Percentiles rank a stretch among this genome's conserved stretches.
phyloP scores from a whole-genome alignment of 2,113 vertebrate genomes.

The Amphiprion ocellaris region DNA sequence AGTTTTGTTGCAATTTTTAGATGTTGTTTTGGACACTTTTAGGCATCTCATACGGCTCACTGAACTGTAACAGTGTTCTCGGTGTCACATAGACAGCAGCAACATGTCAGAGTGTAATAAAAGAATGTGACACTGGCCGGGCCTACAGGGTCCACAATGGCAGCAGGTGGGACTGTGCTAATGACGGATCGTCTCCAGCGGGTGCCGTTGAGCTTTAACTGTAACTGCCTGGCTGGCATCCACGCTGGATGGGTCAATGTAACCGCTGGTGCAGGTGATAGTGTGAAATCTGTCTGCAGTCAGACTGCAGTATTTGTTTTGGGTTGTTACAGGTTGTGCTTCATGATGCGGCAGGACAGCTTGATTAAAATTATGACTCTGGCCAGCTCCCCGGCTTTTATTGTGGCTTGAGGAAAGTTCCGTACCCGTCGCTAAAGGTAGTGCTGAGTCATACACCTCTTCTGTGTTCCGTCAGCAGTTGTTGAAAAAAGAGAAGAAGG shows the following conservation, averaged over 20 bases:
- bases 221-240: constrained; percentile 46
- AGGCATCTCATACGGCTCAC: constrained; percentile 13
- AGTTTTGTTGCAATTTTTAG: constrained; percentile 5
- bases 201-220: constrained; percentile 38
- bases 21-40: constrained; percentile 15
- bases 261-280: constrained; percentile 7
- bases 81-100: constrained; percentile 51
- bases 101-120: constrained; percentile 56
- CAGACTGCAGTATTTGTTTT: constrained; percentile 15
- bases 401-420: constrained; percentile 29
- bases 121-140: constrained; percentile 46
- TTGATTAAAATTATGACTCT: constrained; percentile 36
- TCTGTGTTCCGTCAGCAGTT: background rate
- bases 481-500: background rate
- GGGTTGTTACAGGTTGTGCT: background rate
- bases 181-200: constrained; percentile 59
- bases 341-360: constrained; percentile 18
- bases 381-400: constrained; percentile 22
- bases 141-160: constrained; percentile 32
- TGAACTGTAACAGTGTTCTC: constrained; percentile 37
- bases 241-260: constrained; percentile 22
- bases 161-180: constrained; percentile 62
- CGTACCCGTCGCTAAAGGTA: constrained; percentile 5
- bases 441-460: constrained; percentile 39
- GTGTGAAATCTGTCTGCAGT: constrained; percentile 11